Conservation (phyloP, 2,888 invertebrate genomes). For the Polydrusus cervinus region DNA sequence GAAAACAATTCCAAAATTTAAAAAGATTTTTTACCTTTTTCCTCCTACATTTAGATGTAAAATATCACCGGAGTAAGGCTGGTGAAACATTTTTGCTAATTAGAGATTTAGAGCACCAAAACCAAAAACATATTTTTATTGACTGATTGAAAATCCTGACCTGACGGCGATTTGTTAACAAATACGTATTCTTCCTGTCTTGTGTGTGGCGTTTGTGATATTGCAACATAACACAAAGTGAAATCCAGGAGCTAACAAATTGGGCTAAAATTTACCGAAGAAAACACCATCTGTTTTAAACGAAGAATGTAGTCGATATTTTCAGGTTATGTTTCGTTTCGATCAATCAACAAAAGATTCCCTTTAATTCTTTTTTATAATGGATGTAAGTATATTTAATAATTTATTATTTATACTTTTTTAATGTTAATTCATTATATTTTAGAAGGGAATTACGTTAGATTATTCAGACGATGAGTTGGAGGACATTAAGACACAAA, state of each 20-base stretch:
- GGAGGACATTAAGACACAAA: too few relatives aligned
- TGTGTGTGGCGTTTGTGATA: background rate
- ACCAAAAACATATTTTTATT: background rate
- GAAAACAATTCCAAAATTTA: too few relatives aligned
- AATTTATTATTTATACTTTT: constrained; percentile 1
- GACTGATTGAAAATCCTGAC: too few relatives aligned
- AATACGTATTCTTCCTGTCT: background rate
- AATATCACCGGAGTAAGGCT: constrained; percentile 79
- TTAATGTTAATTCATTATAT: background rate
- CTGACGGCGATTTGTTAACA: too few relatives aligned
- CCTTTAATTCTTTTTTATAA: background rate
- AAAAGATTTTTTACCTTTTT: constrained; percentile 78
- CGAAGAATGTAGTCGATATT: too few relatives aligned
- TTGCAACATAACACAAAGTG: background rate
- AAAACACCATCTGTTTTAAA: too few relatives aligned
- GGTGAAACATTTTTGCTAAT: constrained; percentile 65
- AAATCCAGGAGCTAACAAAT: too few relatives aligned
- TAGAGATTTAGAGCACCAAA: background rate
- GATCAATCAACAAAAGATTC: too few relatives aligned
- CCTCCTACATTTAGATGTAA: constrained; percentile 97
- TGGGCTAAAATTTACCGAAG: too few relatives aligned
- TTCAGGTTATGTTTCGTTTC: too few relatives aligned
- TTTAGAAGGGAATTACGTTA: background rate
- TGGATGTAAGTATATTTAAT: constrained; percentile 5
- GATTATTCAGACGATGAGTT: constrained; percentile 5